Evolutionary conservation across 2,888 invertebrate species (phyloP), one percentile per base, ranked within the genome.

Genomic region (Cephus nigrinus): DNA sequence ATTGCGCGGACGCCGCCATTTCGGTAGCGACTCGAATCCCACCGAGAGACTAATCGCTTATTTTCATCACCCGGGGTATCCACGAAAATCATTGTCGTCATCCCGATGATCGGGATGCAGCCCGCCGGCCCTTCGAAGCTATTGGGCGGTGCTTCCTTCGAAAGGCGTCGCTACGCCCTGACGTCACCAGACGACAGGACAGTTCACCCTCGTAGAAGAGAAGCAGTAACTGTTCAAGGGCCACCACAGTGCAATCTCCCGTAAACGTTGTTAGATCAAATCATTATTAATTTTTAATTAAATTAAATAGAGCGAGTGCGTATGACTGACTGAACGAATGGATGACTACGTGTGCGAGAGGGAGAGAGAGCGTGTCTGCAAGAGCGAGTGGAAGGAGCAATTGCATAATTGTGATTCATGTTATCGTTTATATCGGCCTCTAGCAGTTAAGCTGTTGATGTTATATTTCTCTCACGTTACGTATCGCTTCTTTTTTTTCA

Each of bases 391-490:
- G 82, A 82, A 82, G 80, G 84, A 81, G 85, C 87, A 87, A 88
- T 90, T 88, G 88, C 89, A 88, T 89, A 88, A 90, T 90, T 89
- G 90, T 90, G 90, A 90, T 90, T 89, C 88, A 89, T 88, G 90
- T 91, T 91, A 90, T 91, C 88, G 89, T 91, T 90, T 91, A 87
- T 90, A 90, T 87, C 79, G 79, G 82, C 84, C 83, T 81, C 84
- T 89, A 90, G 88, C 84, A 84, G 81, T 88, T 90, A 91, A 91
- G 89, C 90, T 91, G 91, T 91, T 91, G 89, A 90, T 90, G 90
- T 91, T 91, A 90, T 89, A 86, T 88, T 90, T 86, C 88, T 88
- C 87, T 88, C 88, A 87, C 86, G 84, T 88, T 86, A 86, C 84
- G 86, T 87, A 88, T 81, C 84, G 75, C 79, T 79, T 82, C 76